Evolutionary conservation across 2,797 vertebrate species (phyloP).

Genomic region (Xiphorhynchus erythropygius): DNA sequence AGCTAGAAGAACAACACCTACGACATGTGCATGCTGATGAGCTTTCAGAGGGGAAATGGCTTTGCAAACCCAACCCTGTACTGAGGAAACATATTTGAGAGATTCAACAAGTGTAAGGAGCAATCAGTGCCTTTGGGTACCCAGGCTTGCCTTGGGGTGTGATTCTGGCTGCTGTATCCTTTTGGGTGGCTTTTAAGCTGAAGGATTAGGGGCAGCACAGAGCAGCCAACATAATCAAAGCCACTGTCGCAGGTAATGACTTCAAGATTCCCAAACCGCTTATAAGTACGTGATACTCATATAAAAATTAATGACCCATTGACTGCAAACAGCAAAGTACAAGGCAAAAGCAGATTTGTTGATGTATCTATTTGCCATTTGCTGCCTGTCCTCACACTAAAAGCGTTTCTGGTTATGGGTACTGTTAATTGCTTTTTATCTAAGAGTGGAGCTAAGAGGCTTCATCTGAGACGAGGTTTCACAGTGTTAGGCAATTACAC

Average conservation of each 20-base stretch:
- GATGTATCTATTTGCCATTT: conserved; percentile 37
- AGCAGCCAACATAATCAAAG: conserved; percentile 12
- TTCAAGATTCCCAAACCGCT: conserved; percentile 30
- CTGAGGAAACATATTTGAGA: background rate
- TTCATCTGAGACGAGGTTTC: conserved; percentile 19
- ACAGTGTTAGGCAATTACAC: conserved; percentile 31
- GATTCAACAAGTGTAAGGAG: background rate
- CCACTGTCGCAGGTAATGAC: background rate
- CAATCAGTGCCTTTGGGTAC: background rate
- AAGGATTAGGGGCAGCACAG: background rate
- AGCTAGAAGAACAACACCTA: background rate
- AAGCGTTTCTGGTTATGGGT: conserved; percentile 59
- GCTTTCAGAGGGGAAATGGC: background rate
- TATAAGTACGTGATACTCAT: background rate
- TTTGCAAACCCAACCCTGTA: background rate
- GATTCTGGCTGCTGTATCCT: background rate
- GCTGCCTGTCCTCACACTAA: conserved; percentile 1
- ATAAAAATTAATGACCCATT: conserved; percentile 61
- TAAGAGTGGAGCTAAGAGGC: conserved; percentile 13
- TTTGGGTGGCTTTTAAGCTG: background rate
- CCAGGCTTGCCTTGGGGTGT: background rate
- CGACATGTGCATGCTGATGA: background rate
- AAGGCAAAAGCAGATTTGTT: conserved; percentile 43
- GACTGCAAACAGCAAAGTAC: conserved; percentile 24
- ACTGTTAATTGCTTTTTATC: conserved; percentile 61